Evolutionary conservation across 2,888 invertebrate species (phyloP).

Genomic region (Pocota personata): DNA sequence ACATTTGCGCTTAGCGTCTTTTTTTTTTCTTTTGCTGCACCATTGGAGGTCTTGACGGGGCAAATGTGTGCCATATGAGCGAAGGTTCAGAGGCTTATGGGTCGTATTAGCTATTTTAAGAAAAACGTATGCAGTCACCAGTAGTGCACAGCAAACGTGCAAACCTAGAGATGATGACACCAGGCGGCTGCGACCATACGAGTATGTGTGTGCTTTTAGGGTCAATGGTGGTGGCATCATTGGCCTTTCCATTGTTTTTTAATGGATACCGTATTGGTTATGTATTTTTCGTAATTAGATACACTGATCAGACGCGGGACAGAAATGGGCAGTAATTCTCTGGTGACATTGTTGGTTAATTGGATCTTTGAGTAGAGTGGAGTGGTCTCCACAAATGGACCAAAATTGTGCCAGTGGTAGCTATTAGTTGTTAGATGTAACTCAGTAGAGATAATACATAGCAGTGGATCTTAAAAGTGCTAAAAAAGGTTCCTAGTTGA

Average conservation of each 20-base stretch:
- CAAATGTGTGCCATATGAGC: slow-evolving; percentile 37
- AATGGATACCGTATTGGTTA: slow-evolving; percentile 6
- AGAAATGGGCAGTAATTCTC: slow-evolving; percentile 13
- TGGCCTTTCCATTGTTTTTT: slow-evolving; percentile 26
- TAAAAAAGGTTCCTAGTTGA: slow-evolving; percentile 3
- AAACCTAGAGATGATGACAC: slow-evolving; percentile 11
- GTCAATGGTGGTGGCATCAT: slow-evolving; percentile 31
- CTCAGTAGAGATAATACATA: background rate
- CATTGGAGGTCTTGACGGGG: slow-evolving; percentile 50
- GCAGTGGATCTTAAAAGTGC: background rate
- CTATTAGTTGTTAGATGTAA: background rate
- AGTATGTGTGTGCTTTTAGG: slow-evolving; percentile 15
- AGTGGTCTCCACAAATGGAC: background rate
- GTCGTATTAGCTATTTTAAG: slow-evolving; percentile 55
- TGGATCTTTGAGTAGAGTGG: background rate
- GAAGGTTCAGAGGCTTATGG: slow-evolving; percentile 57
- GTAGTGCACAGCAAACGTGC: background rate
- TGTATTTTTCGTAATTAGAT: slow-evolving; percentile 9
- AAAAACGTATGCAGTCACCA: slow-evolving; percentile 5
- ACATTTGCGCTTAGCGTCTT: slow-evolving; percentile 48
- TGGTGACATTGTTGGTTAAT: background rate
- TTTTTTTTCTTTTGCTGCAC: slow-evolving; percentile 24
- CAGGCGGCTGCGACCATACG: background rate
- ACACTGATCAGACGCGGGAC: background rate
- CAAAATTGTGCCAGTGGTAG: background rate